Evolutionary conservation across 2,888 invertebrate species (phyloP).

Genomic region (Listrodromus nycthemerus): DNA sequence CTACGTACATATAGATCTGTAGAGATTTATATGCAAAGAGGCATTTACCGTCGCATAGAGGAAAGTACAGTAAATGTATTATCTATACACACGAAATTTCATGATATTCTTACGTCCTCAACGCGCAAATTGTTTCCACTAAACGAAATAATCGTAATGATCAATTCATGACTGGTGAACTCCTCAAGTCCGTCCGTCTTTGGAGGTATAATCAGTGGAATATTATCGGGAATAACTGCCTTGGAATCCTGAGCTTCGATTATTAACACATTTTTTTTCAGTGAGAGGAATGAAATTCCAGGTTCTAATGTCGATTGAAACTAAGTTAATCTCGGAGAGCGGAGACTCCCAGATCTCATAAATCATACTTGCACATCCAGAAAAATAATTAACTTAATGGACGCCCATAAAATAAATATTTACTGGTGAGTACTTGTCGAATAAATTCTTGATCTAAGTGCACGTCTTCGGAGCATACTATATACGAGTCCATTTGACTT

Average conservation of each 20-base stretch:
- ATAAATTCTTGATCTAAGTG: not conserved
- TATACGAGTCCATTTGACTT: not conserved
- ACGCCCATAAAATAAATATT: too few species aligned
- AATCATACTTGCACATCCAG: conserved; percentile 42
- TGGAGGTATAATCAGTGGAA: not conserved
- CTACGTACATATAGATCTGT: not conserved
- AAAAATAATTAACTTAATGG: too few species aligned
- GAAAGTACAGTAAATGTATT: not conserved
- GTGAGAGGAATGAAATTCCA: conserved; percentile 20
- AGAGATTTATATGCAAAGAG: not conserved
- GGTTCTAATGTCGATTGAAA: conserved; percentile 35
- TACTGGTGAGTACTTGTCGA: not conserved
- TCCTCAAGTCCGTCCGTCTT: not conserved
- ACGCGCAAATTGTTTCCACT: conserved; percentile 65
- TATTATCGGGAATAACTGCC: not conserved
- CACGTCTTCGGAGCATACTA: conserved; percentile 39
- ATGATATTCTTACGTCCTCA: conserved; percentile 30
- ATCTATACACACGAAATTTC: conserved; percentile 2
- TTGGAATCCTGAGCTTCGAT: not conserved
- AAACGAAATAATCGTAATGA: conserved; percentile 59
- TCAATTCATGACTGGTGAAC: conserved; percentile 56
- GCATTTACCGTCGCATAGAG: not conserved
- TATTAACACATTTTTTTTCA: conserved; percentile 58
- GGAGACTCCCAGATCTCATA: conserved; percentile 48
- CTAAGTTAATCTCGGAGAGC: conserved; percentile 34